Conservation (phyloP, 2,113 vertebrate species). For the Arenaria interpres region DNA sequence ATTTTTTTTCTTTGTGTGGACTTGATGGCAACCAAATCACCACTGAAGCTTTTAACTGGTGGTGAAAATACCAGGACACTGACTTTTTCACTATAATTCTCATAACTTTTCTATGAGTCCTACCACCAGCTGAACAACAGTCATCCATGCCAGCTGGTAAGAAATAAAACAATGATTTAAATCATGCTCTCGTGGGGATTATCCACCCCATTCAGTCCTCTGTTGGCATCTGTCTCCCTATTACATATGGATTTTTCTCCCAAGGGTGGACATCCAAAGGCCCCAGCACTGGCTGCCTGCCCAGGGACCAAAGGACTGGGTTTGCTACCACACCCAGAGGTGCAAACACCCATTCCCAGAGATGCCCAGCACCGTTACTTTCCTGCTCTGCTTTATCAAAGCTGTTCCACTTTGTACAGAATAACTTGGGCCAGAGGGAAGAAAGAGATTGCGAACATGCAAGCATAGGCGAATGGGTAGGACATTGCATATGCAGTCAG, state of each 20-base stretch:
- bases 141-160: background rate
- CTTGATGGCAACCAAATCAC: background rate
- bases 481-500: rapidly evolving
- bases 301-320: background rate
- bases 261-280: background rate
- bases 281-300: background rate
- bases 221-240: background rate
- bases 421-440: background rate
- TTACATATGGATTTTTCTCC: background rate
- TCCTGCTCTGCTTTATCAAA: background rate
- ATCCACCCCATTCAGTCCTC: background rate
- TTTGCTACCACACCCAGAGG: background rate
- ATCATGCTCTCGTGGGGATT: background rate
- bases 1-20: background rate
- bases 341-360: background rate
- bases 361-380: background rate
- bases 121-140: background rate
- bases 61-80: background rate
- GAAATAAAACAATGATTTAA: background rate
- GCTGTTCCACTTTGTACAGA: background rate
- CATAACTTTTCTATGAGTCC: background rate
- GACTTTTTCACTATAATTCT: background rate
- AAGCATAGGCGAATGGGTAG: rapidly evolving
- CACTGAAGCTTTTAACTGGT: background rate
- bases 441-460: background rate